These are phyloP conservation scores for Polia nebulosa DNA, from an alignment of 2,888 invertebrate genomes.

Conservation along the genomic window DNA sequence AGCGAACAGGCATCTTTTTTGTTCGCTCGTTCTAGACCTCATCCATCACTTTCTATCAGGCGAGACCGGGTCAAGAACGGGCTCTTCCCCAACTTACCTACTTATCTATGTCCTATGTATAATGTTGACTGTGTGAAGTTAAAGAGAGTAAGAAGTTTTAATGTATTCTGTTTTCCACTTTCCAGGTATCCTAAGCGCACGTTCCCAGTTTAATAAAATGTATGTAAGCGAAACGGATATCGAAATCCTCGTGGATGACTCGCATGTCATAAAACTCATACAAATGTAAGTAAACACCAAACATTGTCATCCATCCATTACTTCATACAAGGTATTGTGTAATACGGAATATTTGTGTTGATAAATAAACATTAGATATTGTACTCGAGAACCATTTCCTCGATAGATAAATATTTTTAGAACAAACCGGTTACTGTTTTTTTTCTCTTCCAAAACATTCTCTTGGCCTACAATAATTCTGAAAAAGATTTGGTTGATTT, in stretches of 20 bases:
- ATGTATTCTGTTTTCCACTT: constrained; percentile 46
- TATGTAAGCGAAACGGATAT: constrained; percentile 91
- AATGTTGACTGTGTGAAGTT: neutral
- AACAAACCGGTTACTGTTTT: neutral
- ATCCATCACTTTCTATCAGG: too few species aligned
- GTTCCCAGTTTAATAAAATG: constrained; percentile 85
- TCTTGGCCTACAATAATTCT: neutral
- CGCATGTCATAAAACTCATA: constrained; percentile 89
- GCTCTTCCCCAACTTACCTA: too few species aligned
- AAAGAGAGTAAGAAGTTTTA: neutral
- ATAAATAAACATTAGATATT: constrained; percentile 1
- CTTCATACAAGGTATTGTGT: neutral
- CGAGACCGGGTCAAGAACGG: too few species aligned
- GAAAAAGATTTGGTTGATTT: neutral
- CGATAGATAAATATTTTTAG: constrained; percentile 10
- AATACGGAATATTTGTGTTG: neutral
- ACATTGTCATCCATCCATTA: neutral
- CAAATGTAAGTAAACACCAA: constrained; percentile 89
- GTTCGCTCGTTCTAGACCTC: too few species aligned
- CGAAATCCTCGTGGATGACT: constrained; percentile 90
- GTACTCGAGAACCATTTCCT: neutral
- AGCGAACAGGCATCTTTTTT: too few species aligned
- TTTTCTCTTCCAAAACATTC: neutral
- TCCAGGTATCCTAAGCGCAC: constrained; percentile 84
- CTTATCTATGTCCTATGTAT: neutral